Base-by-base conservation (phyloP, 2,113 vertebrate species). In the Brachyistius frenatus region DNA sequence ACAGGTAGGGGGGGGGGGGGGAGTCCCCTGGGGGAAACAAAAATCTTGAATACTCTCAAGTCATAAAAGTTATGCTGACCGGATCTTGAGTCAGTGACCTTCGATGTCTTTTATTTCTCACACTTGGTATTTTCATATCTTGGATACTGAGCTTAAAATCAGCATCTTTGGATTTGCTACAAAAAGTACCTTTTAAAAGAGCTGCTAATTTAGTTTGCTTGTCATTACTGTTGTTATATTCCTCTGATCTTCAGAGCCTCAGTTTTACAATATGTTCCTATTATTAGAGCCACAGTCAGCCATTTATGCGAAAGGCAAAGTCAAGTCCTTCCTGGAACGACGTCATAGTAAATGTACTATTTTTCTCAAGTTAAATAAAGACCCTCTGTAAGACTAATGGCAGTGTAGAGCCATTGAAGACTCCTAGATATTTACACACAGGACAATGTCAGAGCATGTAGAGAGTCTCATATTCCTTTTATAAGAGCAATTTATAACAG, bases 11-110 rank as follows among this genome's bases (percentile, higher is more conserved):
- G 23, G 23, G 23, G n/a, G n/a, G n/a, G n/a, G n/a, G n/a, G n/a
- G n/a, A 23, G 23, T 23, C 23, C 23, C 23, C 23, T 23, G 23
- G 23, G 23, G 23, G 23, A 23, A 23, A 23, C 23, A 23, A 23
- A 23, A 23, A 23, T 23, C 23, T 23, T 23, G 23, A 23, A 23
- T 23, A 23, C 23, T 23, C 23, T 23, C 23, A 23, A 44, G 41
- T 60, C 53, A 32, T 62, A 30, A 80, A 68, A 73, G 49, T 75
- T 64, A 54, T 13, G 55, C 49, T 78, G 60, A 61, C 60, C 56
- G 53, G 7, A 65, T 50, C 46, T 53, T 1, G 10, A 62, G 11
- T 64, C 52, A 23, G 11, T 47, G 39, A 64, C 57, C 62, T 55
- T 6, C 30, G 41, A 6, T 60, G 58, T 84, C 5, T 67, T 65